phyloP scores from a whole-genome alignment of 2,888 invertebrate species.

The Leptinotarsa haldemani region DNA sequence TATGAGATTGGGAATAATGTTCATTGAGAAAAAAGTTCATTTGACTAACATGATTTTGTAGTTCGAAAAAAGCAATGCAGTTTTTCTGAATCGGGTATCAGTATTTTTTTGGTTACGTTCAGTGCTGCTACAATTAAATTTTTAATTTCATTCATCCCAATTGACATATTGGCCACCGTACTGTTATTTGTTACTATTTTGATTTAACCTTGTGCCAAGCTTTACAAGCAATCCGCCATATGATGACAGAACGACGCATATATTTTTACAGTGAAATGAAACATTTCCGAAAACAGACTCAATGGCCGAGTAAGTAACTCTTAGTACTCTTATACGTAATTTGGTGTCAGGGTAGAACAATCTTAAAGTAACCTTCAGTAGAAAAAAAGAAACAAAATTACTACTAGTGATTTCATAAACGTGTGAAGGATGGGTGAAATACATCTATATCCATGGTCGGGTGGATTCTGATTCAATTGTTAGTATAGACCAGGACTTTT shows the following conservation, averaged over 20 bases:
- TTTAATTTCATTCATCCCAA: not conserved
- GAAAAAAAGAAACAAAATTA: constrained; percentile 53
- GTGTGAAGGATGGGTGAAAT: constrained; percentile 6
- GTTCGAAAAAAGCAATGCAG: not conserved
- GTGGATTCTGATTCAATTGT: not conserved
- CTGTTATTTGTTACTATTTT: constrained; percentile 45
- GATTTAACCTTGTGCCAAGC: constrained; percentile 58
- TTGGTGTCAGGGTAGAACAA: constrained; percentile 85
- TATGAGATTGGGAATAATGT: constrained; percentile 7
- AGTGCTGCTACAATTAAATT: too few species aligned
- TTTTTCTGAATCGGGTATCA: too few species aligned
- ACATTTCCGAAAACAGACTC: constrained; percentile 34
- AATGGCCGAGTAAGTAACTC: constrained; percentile 70
- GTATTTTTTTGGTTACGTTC: too few species aligned
- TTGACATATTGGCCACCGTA: constrained; percentile 1
- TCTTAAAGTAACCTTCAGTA: constrained; percentile 61
- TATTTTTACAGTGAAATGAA: constrained; percentile 53
- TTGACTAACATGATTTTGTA: not conserved
- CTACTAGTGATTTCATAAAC: constrained; percentile 37
- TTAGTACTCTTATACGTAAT: constrained; percentile 87
- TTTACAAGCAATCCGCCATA: constrained; percentile 54
- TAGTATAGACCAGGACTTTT: too few species aligned
- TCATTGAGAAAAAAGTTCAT: not conserved
- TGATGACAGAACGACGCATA: constrained; percentile 50
- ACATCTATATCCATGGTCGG: not conserved